These are phyloP conservation scores for Paramuricea clavata DNA, from an alignment of 92 coral and sea anemone genomes.

Conservation along the genomic window DNA sequence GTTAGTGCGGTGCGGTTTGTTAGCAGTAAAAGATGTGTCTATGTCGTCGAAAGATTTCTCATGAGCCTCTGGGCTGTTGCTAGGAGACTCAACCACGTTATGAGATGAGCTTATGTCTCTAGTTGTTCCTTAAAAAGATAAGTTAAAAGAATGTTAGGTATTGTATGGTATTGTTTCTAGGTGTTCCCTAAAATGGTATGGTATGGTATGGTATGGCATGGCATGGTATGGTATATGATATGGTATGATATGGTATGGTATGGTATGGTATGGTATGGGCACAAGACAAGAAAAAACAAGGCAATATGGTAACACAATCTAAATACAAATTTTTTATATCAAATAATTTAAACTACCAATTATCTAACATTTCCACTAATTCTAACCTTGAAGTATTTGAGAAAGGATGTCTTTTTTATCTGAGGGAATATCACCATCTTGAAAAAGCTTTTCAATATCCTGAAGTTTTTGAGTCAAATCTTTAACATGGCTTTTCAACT, in stretches of 20 bases:
- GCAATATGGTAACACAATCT: too few relatives aligned
- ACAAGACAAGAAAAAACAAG: too few relatives aligned
- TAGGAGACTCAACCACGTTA: not conserved
- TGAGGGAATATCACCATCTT: conserved; percentile 5
- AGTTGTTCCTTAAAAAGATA: not conserved
- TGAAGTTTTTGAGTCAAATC: conserved; percentile 65
- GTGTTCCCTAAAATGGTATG: too few relatives aligned
- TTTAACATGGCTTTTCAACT: conserved; percentile 66
- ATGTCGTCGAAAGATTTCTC: conserved; percentile 1
- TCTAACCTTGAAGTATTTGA: not conserved
- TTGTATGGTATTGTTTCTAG: too few relatives aligned
- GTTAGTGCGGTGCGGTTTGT: not conserved
- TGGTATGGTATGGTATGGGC: too few relatives aligned
- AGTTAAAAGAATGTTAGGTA: not conserved
- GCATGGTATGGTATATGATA: too few relatives aligned
- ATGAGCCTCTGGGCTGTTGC: not conserved
- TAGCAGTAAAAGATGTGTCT: not conserved
- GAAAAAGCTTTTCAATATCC: conserved; percentile 23
- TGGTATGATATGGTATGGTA: too few relatives aligned
- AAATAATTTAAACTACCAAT: not conserved
- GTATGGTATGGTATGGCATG: too few relatives aligned
- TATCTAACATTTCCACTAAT: not conserved
- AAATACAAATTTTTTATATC: too few relatives aligned
- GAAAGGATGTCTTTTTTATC: not conserved
- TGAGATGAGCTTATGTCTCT: not conserved